Evolutionary conservation across 2,888 invertebrate species (phyloP).

Genomic region (Agrochola lota): DNA sequence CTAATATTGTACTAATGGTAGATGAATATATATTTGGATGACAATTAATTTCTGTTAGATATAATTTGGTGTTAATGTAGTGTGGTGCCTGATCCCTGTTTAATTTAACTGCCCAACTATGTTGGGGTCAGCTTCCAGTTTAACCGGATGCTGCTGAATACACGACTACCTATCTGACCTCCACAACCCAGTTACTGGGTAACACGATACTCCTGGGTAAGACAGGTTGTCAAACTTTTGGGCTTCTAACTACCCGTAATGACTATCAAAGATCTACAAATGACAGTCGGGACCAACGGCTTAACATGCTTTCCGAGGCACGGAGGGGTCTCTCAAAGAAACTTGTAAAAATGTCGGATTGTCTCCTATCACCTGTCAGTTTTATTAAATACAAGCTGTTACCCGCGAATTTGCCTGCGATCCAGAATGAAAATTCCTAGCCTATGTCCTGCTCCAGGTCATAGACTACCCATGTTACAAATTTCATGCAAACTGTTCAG

Average conservation of each 20-base stretch:
- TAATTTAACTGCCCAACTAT: not conserved
- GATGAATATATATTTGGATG: not conserved
- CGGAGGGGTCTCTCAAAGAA: too few relatives aligned
- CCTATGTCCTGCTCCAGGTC: too few relatives aligned
- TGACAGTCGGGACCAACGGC: not conserved
- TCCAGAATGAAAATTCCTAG: too few relatives aligned
- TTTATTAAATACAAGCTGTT: too few relatives aligned
- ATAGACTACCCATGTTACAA: too few relatives aligned
- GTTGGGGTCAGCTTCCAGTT: not conserved
- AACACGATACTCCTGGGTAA: not conserved
- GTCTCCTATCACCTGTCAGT: too few relatives aligned
- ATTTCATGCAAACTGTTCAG: too few relatives aligned
- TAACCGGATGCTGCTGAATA: not conserved
- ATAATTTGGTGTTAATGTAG: not conserved
- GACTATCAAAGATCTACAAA: not conserved
- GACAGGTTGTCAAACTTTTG: not conserved
- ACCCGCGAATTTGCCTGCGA: too few relatives aligned
- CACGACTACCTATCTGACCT: not conserved
- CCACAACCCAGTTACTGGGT: not conserved
- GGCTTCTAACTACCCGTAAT: not conserved
- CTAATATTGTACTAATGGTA: conserved; percentile 26
- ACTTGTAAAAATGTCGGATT: too few relatives aligned
- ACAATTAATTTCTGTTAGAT: conserved; percentile 18
- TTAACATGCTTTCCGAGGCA: too few relatives aligned
- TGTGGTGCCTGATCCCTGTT: not conserved